Base-by-base conservation (phyloP, 2,888 invertebrate genomes). In the Lapara coniferarum region DNA sequence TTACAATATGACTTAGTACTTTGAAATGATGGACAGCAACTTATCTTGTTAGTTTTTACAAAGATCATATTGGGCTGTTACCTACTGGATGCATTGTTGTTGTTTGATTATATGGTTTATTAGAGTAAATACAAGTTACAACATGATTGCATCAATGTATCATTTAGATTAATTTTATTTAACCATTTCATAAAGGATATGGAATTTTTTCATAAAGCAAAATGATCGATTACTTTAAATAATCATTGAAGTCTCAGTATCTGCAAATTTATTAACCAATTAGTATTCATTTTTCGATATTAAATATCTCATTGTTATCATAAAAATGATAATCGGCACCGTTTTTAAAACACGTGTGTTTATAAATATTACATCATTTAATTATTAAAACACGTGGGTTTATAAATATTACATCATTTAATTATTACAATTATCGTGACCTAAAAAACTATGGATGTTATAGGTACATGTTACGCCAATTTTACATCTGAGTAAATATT, bases 311-410 rank as follows among this genome's bases (percentile, higher is more conserved):
- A 63, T 19, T 19, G n/a, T 46, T 63, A 63, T 63, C 49, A 19
- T 19, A 19, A 12, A 2, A 19, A 16, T 19, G 46, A 19, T 19
- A 25, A 63, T 63, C 49, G 19, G 63, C 49, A 46, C 46, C 19
- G 30, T 57, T 56, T 55, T 49, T 6, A 19, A 16, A 19, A 46
- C 46, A 46, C 19, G 19, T 49, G 63, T 49, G 57, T 30, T 57
- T 57, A 57, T 16, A 10, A 46, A 46, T 46, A 63, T 63, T 63
- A 63, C 19, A 49, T 63, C 44, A 63, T 46, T 7, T n/a, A n/a
- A n/a, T n/a, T n/a, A n/a, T 49, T 6, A 46, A 16, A 19, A 46
- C 46, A 46, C 19, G 19, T 49, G 63, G 25, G 57, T 30, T 57
- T 57, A 57, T 16, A 12, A 46, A 46, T 46, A 63, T 63, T 63